Evolutionary conservation across 1,140 invertebrate species (phyloP), one percentile per base, ranked within the genome.

Genomic region (Aphaenogaster floridana): DNA sequence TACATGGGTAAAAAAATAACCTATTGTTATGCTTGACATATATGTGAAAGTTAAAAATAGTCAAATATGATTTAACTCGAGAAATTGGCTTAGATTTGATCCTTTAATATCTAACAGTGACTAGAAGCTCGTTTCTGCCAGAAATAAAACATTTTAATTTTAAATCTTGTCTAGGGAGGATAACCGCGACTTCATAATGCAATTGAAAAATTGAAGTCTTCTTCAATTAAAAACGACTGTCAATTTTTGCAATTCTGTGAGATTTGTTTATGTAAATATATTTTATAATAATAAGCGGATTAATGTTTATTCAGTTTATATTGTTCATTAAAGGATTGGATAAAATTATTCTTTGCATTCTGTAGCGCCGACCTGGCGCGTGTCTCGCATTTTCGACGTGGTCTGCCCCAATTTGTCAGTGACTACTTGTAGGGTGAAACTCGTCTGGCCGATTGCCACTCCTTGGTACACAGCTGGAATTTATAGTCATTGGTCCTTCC

Each of bases 371-470:
- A 63, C n/a, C 69, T 84, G 80, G 54, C 80, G 84, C 76, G 61
- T 86, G 84, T 36, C 63, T 86, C 9, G 59, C 84, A 78, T 86
- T 66, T 78, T 79, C 59, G 48, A 80, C 72, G 13, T 80, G 61
- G 59, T 54, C 76, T 64, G 59, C 21, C 57, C 61, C 74, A 86
- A 86, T 86, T 86, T 86, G 74, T 86, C 84, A 66, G 84, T 66
- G 84, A 66, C 83, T 85, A 85, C 72, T 86, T 78, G 84, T 48
- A 61, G 69, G 69, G 54, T 61, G 54, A 76, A 86, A 79, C 57
- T 57, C 57, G 74, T 57, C 84, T 86, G 72, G 84, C 76, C 74
- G 76, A 77, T 86, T 79, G 84, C 72, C 84, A 79, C 84, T 79
- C 48, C 72, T 68, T 66, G 69, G 34, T 39, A 84, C 28, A 36